Conservation (phyloP, 2,113 vertebrate genomes). For the Archocentrus centrarchus region DNA sequence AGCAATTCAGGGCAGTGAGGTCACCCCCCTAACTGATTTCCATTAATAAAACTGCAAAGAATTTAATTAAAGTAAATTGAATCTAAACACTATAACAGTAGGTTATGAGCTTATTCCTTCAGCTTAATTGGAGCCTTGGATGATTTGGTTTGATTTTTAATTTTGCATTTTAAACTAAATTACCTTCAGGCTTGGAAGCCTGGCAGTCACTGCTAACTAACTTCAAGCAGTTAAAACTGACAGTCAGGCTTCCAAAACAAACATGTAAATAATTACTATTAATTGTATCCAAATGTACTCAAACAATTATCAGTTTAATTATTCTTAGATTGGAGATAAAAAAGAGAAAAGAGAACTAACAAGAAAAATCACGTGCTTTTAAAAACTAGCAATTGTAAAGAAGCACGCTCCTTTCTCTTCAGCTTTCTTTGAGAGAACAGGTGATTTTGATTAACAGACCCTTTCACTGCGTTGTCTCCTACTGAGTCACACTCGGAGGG, state of each 20-base stretch:
- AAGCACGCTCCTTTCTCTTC: neutral
- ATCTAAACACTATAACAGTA: neutral
- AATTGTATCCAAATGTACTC: neutral
- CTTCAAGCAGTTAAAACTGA: neutral
- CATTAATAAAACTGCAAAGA: neutral
- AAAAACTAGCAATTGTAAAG: neutral
- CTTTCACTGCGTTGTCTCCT: conserved; percentile 37
- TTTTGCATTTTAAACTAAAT: conserved; percentile 12
- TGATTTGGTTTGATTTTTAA: conserved; percentile 7
- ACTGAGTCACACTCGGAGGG: conserved; percentile 53
- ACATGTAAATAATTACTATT: neutral
- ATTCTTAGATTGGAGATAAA: neutral
- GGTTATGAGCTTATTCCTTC: neutral
- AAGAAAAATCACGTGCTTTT: conserved; percentile 14
- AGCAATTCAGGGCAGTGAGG: neutral
- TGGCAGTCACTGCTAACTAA: neutral
- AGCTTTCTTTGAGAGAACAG: conserved; percentile 26
- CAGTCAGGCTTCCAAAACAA: neutral
- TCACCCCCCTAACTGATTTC: neutral
- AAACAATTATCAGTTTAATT: neutral
- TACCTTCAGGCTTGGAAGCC: neutral
- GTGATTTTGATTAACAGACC: conserved; percentile 56
- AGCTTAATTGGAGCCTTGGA: neutral
- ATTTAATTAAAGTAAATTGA: conserved; percentile 28
- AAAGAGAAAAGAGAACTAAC: neutral